Base-by-base conservation (phyloP, 2,888 invertebrate species). In the Physocephala rufipes region DNA sequence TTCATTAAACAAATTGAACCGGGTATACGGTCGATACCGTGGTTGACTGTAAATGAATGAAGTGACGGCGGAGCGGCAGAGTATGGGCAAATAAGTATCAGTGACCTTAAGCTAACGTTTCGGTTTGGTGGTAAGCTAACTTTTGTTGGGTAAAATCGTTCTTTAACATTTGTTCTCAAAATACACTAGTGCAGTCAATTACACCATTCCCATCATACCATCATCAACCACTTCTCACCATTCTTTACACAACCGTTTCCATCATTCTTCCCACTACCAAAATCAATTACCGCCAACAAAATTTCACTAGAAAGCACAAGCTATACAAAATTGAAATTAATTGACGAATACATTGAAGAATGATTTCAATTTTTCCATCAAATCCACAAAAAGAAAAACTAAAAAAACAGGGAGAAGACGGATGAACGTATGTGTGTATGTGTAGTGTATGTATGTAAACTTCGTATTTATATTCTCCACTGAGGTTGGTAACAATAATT, bases 281-380 rank as follows among this genome's bases (percentile, higher is more conserved):
- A 53, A 53, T 19, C 7, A 9, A 24, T 43, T 21, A 28, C 21
- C n/a, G 28, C 26, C 59, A 59, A 24, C 24, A 21, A 59, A 59
- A 28, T 28, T 24, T 28, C 15, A 21, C 19, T 3, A 15, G 59
- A 59, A 2, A n/a, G 26, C 26, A 1, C 24, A 49, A 36, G 53
- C 66, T 51, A 36, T 66, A 51, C 19, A 24, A 66, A 55, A 53
- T 49, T 45, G 24, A 24, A 67, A 67, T 67, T 67, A 67, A 67
- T 67, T 67, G 67, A 58, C 21, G 55, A 58, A 67, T 67, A 67
- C 55, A 67, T 67, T 55, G 67, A 58, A 58, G 58, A 26, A n/a
- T n/a, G n/a, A n/a, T n/a, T n/a, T n/a, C n/a, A n/a, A n/a, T n/a
- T n/a, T n/a, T n/a, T n/a, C n/a, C n/a, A n/a, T n/a, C n/a, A n/a